phyloP scores from a whole-genome alignment of 1,140 invertebrate genomes.

The Oedothorax gibbosus region DNA sequence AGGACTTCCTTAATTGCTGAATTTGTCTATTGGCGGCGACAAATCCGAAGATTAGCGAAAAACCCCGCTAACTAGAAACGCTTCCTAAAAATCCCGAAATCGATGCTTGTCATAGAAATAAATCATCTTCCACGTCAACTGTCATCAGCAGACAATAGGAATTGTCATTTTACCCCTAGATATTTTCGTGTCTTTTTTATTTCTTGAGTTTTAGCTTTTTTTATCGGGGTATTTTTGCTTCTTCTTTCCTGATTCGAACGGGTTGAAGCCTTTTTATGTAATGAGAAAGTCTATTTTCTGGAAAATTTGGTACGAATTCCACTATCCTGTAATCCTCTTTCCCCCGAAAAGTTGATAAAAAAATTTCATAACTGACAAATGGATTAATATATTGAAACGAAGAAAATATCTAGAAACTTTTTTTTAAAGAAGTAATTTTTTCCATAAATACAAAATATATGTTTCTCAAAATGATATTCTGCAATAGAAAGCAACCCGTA shows the following conservation, averaged over 20 bases:
- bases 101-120: slow-evolving; percentile 35
- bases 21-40: too few species aligned
- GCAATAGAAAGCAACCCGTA: too few species aligned
- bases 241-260: not conserved
- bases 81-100: too few species aligned
- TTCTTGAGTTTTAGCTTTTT: slow-evolving; percentile 24
- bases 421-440: too few species aligned
- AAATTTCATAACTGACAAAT: slow-evolving; percentile 12
- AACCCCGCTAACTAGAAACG: too few species aligned
- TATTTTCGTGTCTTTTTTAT: slow-evolving; percentile 16
- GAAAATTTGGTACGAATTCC: slow-evolving; percentile 23
- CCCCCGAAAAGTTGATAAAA: not conserved
- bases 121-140: slow-evolving; percentile 45
- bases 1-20: too few species aligned
- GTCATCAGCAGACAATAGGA: slow-evolving; percentile 36
- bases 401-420: too few species aligned
- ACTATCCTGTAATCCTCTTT: too few species aligned
- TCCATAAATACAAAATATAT: too few species aligned
- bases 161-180: slow-evolving; percentile 42
- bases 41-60: too few species aligned
- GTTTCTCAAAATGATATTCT: too few species aligned
- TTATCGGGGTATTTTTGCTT: not conserved
- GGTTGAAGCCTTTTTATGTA: slow-evolving; percentile 30
- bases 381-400: too few species aligned
- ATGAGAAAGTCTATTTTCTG: slow-evolving; percentile 42